Base-by-base conservation (phyloP, 2,888 invertebrate genomes). In the Gymnoscelis rufifasciata region DNA sequence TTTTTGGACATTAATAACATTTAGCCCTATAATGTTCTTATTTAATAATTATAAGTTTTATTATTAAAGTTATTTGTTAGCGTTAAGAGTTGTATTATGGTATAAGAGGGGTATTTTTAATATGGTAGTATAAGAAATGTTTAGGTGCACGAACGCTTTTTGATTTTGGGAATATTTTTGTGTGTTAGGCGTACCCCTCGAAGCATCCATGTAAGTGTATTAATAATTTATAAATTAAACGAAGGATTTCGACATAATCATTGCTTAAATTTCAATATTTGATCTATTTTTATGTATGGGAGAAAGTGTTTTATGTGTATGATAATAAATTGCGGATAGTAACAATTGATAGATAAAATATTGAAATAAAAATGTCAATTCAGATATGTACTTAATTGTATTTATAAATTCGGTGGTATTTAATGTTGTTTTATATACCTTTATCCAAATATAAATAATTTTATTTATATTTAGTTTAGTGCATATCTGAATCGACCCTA, bases 41-140 rank as follows among this genome's bases (percentile, higher is more conserved):
- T 48, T 43, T 48, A 48, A 39, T 48, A 40, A 29, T 26, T 43
- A 43, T 40, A 43, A 4, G 19, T 35, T 29, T 31, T 6, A 33
- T 19, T 2, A 30, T 42, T 35, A 29, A 33, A 42, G 29, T 43
- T 43, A 12, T 28, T 42, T 28, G 31, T 12, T 27, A 29, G 14
- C 27, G 19, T n/a, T 38, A 31, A n/a, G 30, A 29, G 43, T 5
- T 33, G 5, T 19, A 3, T 5, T 2, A 19, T 19, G 19, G n/a
- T n/a, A n/a, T n/a, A n/a, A n/a, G n/a, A n/a, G n/a, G n/a, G n/a
- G n/a, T n/a, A n/a, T n/a, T n/a, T n/a, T n/a, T n/a, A n/a, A n/a
- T n/a, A n/a, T n/a, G n/a, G 2, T 19, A 19, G 19, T 19, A 5
- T 19, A 19, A 19, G 19, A 19, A 19, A 19, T 19, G 5, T n/a